phyloP scores from a whole-genome alignment of 2,113 vertebrate genomes.

The Alligator mississippiensis region DNA sequence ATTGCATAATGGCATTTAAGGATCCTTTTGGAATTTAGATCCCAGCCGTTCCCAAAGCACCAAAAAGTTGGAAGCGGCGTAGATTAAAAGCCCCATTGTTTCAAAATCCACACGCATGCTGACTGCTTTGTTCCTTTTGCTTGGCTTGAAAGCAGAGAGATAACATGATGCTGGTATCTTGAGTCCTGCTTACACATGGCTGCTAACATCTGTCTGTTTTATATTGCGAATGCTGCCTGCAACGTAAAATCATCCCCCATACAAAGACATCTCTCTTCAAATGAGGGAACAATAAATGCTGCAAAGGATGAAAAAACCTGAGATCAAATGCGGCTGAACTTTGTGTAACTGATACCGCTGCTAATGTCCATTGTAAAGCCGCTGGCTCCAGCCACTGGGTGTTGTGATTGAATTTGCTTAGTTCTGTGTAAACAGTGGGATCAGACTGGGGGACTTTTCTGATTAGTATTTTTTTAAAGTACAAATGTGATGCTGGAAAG shows the following conservation, averaged over 20 bases:
- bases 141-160: neutral
- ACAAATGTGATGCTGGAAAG: slow-evolving; percentile 54
- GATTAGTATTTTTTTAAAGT: slow-evolving; percentile 51
- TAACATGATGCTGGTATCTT: neutral
- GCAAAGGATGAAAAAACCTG: neutral
- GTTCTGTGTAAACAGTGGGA: slow-evolving; percentile 4
- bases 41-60: neutral
- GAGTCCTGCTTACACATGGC: neutral
- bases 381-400: neutral
- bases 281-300: slow-evolving; percentile 38
- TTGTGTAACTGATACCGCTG: neutral
- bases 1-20: neutral
- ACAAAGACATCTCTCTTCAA: slow-evolving; percentile 47
- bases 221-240: slow-evolving; percentile 42
- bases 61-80: slow-evolving; percentile 16
- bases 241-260: slow-evolving; percentile 35
- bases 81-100: slow-evolving; percentile 27
- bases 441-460: slow-evolving; percentile 14
- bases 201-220: slow-evolving; percentile 58
- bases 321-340: slow-evolving; percentile 4
- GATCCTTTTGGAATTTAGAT: slow-evolving; percentile 12
- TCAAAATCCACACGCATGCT: neutral
- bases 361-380: neutral
- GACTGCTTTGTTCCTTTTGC: slow-evolving; percentile 29
- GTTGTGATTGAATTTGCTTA: neutral